A percentile compares a stretch with the other conserved stretches of the same genome.
phyloP scores from a whole-genome alignment of 1,140 invertebrate genomes.

The Drosophila gunungcola region DNA sequence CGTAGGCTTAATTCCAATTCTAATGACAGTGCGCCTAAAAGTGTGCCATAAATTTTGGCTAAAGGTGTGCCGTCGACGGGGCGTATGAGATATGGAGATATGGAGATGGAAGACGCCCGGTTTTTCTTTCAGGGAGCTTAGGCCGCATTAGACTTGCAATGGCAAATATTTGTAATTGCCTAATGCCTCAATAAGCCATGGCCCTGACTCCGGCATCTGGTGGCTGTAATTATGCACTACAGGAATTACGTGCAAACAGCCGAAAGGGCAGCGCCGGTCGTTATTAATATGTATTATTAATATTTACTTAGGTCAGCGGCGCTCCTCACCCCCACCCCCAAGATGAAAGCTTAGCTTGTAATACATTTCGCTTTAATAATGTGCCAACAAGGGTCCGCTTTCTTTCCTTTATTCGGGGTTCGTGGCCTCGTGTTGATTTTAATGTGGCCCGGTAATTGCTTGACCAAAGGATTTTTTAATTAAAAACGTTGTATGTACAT shows the following conservation, averaged over 20 bases:
- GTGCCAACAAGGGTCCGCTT: constrained; percentile 56
- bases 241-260: constrained; percentile 81
- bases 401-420: constrained; percentile 35
- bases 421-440: constrained; percentile 64
- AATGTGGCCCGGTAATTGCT: constrained; percentile 76
- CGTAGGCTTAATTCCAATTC: constrained; percentile 71
- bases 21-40: constrained; percentile 80
- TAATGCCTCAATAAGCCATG: constrained; percentile 62
- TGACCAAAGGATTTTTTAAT: constrained; percentile 83
- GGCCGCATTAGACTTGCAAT: constrained; percentile 40
- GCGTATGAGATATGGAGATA: constrained; percentile 48
- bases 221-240: constrained; percentile 69
- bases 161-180: constrained; percentile 76
- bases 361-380: constrained; percentile 67
- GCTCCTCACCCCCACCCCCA: constrained; percentile 6
- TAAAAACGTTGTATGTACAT: constrained; percentile 76
- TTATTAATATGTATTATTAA: constrained; percentile 84
- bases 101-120: constrained; percentile 12
- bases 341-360: constrained; percentile 75
- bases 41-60: constrained; percentile 70
- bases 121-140: constrained; percentile 9
- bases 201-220: constrained; percentile 12
- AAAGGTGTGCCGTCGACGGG: constrained; percentile 40
- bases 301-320: constrained; percentile 83
- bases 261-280: constrained; percentile 46